Conservation (phyloP, 2,888 invertebrate genomes). For the Ctena decussata region DNA sequence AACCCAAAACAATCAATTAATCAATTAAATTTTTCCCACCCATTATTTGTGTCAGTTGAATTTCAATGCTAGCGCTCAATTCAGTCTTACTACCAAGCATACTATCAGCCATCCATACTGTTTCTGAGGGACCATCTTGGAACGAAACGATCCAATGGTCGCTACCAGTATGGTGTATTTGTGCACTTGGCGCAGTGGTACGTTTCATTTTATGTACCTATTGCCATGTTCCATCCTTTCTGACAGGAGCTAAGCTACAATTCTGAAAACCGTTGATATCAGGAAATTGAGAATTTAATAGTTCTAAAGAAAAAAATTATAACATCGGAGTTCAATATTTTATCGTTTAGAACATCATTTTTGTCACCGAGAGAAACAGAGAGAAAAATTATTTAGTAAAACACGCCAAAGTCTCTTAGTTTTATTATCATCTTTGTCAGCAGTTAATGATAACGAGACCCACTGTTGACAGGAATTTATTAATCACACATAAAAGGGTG, state of each 20-base stretch:
- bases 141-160: neutral
- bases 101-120: neutral
- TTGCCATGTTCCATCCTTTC: neutral
- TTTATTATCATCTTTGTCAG: no score
- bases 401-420: neutral
- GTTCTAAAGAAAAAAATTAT: neutral
- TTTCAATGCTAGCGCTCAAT: neutral
- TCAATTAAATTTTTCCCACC: no score
- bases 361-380: neutral
- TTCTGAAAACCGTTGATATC: neutral
- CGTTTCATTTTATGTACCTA: neutral
- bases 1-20: no score
- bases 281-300: neutral
- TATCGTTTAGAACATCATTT: neutral
- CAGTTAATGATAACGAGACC: no score
- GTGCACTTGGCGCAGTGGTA: neutral
- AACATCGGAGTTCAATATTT: neutral
- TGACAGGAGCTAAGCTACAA: neutral
- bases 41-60: neutral
- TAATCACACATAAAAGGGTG: no score
- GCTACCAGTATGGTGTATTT: neutral
- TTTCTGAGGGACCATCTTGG: neutral
- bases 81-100: neutral
- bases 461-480: no score
- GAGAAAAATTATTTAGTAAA: neutral